Evolutionary conservation across 2,888 invertebrate species (phyloP), one percentile per base, ranked within the genome.

Genomic region (Drosophila parthenogenetica): DNA sequence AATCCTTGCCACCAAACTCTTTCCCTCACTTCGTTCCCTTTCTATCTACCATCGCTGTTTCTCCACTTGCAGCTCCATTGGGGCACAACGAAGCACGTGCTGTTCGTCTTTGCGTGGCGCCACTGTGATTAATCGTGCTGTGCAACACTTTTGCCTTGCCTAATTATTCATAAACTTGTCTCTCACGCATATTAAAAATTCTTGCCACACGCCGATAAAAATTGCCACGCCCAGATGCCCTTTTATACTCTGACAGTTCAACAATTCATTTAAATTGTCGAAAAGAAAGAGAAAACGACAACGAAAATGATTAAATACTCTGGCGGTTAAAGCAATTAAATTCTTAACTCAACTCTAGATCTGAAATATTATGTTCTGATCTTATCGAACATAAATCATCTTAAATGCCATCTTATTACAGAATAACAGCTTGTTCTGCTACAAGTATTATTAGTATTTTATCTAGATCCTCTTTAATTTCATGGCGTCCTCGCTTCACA

Each of bases 81-180:
- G 14, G 14, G 17, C 45, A 37, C 60, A 51, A 19, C 55, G 29
- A 25, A 32, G 64, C 75, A 78, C 79, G 81, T 69, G 74, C 63
- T 45, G 32, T 63, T 54, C n/a, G 54, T 43, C 14, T 55, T 55
- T 43, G 54, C 54, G 57, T 37, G 72, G 59, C 32, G 37, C 59
- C 22, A 58, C 46, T 22, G 55, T 79, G 74, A 86, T 82, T 86
- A 82, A 82, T 82, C 69, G 88, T 69, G 60, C 57, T 58, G 37
- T 63, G 55, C 68, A 62, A 64, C 68, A 66, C 61, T 69, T 65
- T 68, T 55, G 43, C 42, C 5, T 45, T 64, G 77, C 53, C 88
- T 77, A 87, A 85, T 85, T 85, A 89, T 87, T 85, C 85, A 85
- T 85, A 85, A 85, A 73, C 83, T 85, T 77, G 73, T 74, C 74